Evolutionary conservation across 2,797 vertebrate genomes (phyloP), one percentile per base, ranked within the genome.

Genomic region (Phalanger gymnotis): DNA sequence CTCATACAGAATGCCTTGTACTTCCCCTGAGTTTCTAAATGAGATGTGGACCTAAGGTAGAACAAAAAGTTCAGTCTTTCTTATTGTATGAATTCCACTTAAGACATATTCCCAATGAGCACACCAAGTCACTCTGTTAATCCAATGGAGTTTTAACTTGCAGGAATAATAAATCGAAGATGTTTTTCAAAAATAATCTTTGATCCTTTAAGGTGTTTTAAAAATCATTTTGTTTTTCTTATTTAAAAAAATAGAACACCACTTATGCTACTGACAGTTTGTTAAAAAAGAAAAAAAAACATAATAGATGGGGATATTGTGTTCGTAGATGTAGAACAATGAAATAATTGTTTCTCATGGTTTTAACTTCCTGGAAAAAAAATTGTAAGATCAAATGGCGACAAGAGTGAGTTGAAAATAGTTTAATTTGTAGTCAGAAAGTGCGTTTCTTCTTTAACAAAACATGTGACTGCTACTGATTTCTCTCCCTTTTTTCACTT

Each of bases 1-100:
- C 94, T 98, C 97, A 98, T 98, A 98, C 96, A 98, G 98, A 98
- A 96, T 61, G 27, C 95, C 98, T 98, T 98, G 96, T 98, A 47
- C 96, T 95, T 96, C 97, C n/a, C 66, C 90, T 98, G 96, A 98
- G 94, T 95, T 97, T 97, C 97, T 97, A 91, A 97, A 96, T 6
- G 56, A 95, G 96, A 97, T 98, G 95, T 97, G 98, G 92, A 97
- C 95, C 6, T 53, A 95, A 93, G 90, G 93, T 5, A 97, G 97
- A 98, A 97, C 91, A 98, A 98, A 97, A 97, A 96, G 0, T 0
- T 53, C 95, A 96, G 94, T 96, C 92, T 98, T 90, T 98, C 94
- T 95, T 95, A 96, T 96, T 94, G n/a, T 92, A 7, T 95, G 91
- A 96, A 54, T 97, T 97, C 96, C 96, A 87, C 87, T 58, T 98